Evolutionary conservation across 2,113 vertebrate species (phyloP), one percentile per base, ranked within the genome.

Genomic region (Misgurnus anguillicaudatus): DNA sequence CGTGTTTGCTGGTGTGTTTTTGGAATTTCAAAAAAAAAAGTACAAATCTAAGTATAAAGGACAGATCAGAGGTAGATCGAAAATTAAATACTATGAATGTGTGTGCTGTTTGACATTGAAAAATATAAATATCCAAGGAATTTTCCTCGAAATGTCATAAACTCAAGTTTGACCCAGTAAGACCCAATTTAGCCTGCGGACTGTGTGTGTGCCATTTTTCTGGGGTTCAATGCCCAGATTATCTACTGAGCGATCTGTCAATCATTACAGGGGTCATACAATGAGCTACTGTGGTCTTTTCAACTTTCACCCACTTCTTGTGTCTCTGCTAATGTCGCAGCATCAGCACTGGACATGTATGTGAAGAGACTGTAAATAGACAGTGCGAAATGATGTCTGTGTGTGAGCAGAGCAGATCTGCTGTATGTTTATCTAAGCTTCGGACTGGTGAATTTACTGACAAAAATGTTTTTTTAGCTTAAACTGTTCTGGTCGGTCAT

Each of bases 261-360:
- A 88, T 90, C 79, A 91, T 88, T 91, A 76, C 10, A 55, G 62
- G 7, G 47, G n/a, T 51, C 63, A 53, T 65, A 36, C 66, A 57
- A 36, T 39, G 65, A 68, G 57, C 48, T n/a, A 31, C 77, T 58
- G 11, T 53, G 41, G 8, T 57, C 77, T 45, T n/a, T 62, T 55
- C 5, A 90, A 87, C 86, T 89, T 89, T 91, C 77, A 87, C 89
- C 87, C 79, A 89, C 80, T 86, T 89, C 62, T 75, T 72, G 31
- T 38, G 39, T 63, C 67, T 6, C 51, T 9, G 13, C 51, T 31
- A 47, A n/a, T 14, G 21, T 82, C 69, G 51, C 70, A 70, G 63
- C 41, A 42, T 65, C 42, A 65, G 45, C 6, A 41, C 36, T 66
- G 76, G 64, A 74, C 70, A 75, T 14, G 21, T 16, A 5, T 57